These are phyloP conservation scores for Callimorpha dominula DNA, from an alignment of 2,888 invertebrate genomes.

Conservation along the genomic window DNA sequence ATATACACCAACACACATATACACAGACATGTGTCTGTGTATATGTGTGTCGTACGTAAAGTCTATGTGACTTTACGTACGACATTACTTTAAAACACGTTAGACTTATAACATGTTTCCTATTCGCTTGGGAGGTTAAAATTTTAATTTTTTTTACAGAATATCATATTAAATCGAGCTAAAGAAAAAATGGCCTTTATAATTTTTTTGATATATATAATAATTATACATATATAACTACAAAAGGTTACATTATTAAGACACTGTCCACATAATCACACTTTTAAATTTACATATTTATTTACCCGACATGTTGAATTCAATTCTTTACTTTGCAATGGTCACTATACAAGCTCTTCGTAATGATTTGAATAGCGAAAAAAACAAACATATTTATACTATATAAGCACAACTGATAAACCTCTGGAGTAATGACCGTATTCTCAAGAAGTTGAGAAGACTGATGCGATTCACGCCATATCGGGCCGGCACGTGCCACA, in stretches of 20 bases:
- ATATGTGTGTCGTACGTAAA: no score
- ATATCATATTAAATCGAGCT: no score
- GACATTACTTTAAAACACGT: no score
- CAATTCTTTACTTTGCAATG: background rate
- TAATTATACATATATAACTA: background rate
- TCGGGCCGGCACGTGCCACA: background rate
- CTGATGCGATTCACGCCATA: background rate
- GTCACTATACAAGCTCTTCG: background rate
- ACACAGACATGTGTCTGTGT: no score
- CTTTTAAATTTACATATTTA: background rate
- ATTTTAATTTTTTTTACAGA: no score
- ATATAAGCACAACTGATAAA: slow-evolving; percentile 1
- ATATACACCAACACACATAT: no score
- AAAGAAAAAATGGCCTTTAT: no score
- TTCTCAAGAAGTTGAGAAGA: slow-evolving; percentile 1
- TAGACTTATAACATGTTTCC: no score
- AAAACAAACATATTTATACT: background rate
- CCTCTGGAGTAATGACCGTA: background rate
- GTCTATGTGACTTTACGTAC: no score
- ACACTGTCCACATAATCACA: background rate
- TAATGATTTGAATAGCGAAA: slow-evolving; percentile 1
- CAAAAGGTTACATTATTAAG: no score
- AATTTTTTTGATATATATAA: no score
- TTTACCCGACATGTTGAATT: slow-evolving; percentile 7
- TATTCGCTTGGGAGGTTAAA: no score